Conservation (phyloP, 2,888 invertebrate genomes). For the Gisinianus flammeolus region DNA sequence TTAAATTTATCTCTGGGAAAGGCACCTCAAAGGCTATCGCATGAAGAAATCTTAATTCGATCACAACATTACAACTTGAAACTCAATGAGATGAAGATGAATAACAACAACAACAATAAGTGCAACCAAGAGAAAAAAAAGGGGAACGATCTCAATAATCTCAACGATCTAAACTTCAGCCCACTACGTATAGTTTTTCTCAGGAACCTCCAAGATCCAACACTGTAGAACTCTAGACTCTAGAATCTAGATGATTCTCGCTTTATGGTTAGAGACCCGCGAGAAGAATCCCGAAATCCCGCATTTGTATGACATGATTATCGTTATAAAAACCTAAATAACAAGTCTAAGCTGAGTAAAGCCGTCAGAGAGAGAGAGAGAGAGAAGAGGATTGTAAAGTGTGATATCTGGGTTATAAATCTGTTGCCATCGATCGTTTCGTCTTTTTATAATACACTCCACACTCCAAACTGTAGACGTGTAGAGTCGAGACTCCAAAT, state of each 20-base stretch:
- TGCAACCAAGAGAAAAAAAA: no score
- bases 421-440: conserved; percentile 42
- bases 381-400: conserved; percentile 31
- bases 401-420: conserved; percentile 43
- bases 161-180: no score
- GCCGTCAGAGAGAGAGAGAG: neutral
- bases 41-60: neutral
- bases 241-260: no score
- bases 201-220: no score
- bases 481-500: neutral
- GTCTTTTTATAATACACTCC: neutral
- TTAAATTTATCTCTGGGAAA: no score
- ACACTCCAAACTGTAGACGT: neutral
- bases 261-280: neutral
- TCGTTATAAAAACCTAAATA: conserved; percentile 31
- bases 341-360: conserved; percentile 7
- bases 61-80: neutral
- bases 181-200: no score
- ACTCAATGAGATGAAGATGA: neutral
- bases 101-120: neutral
- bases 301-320: conserved; percentile 32
- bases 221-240: no score
- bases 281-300: neutral
- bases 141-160: no score
- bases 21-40: conserved; percentile 10